Base-by-base conservation (phyloP, 2,113 vertebrate species). In the Cynopterus brachyotis region DNA sequence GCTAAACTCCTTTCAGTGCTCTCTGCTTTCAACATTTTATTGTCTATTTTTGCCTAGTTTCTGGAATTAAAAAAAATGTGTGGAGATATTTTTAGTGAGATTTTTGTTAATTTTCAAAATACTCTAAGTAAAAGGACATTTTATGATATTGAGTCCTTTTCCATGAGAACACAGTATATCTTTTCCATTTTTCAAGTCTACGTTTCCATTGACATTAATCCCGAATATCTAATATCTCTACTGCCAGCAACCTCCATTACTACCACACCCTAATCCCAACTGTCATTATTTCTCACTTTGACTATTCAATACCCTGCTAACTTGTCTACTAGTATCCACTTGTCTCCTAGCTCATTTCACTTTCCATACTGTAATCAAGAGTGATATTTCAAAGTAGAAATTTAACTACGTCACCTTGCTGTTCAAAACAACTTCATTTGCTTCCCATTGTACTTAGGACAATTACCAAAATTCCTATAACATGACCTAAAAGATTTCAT, bases 341-440 rank as follows among this genome's bases (percentile, higher is more conserved):
- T 40, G 37, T 87, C 81, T 66, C 66, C 20, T 67, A 88, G 26
- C 11, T 45, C 42, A 94, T 62, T 28, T 10, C 3, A 64, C 72
- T 94, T 88, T 89, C 28, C n/a, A 76, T 28, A n/a, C 67, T 60
- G 35, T 0, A 69, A 53, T 82, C 37, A 45, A 69, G 9, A 75
- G 19, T 40, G 47, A n/a, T 47, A 45, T 64, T 80, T 64, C 64
- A 72, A 86, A 64, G 42, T 55, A 42, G 17, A 79, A 64, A 91
- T 91, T 42, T 81, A 82, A 57, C 16, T 40, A n/a, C 24, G 6
- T 76, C n/a, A 59, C 6, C 10, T n/a, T 75, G 40, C 10, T 59
- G 0, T 82, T 67, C 76, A 76, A 89, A 92, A 89, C 26, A 88
- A 89, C 50, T 88, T 75, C 26, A 88, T 82, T 76, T 83, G 67